Conservation (phyloP, 2,888 invertebrate species). For the Drosophila glabriapex region DNA sequence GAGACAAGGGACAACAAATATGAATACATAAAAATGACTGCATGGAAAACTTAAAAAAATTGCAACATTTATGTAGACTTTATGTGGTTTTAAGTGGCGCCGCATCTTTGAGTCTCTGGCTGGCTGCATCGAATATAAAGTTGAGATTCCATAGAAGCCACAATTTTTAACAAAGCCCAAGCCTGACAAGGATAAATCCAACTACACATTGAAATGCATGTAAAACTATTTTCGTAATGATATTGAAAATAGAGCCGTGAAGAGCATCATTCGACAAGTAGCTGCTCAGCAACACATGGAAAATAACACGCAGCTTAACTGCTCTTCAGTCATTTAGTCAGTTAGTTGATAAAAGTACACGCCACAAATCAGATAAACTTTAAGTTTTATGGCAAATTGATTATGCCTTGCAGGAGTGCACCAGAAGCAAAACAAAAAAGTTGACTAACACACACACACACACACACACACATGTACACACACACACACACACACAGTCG, state of each 20-base stretch:
- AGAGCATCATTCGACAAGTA: no score
- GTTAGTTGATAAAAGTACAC: background rate
- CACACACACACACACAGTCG: background rate
- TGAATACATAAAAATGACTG: background rate
- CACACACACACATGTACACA: background rate
- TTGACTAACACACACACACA: background rate
- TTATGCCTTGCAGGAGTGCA: background rate
- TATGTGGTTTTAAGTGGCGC: background rate
- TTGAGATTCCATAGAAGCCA: background rate
- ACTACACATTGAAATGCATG: background rate
- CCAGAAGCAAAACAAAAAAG: background rate
- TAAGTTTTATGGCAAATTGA: constrained; percentile 11
- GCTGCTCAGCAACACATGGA: background rate
- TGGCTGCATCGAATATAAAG: background rate
- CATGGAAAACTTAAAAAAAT: background rate
- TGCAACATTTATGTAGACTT: background rate
- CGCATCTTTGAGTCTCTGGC: background rate
- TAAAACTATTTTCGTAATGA: background rate
- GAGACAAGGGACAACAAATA: background rate
- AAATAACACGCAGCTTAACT: background rate
- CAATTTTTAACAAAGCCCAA: background rate
- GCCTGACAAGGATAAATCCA: background rate
- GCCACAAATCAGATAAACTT: constrained; percentile 9
- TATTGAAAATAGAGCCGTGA: background rate
- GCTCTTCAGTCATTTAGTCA: background rate